Evolutionary conservation across 2,888 invertebrate genomes (phyloP), one percentile per base, ranked within the genome.

Genomic region (Automeris io): DNA sequence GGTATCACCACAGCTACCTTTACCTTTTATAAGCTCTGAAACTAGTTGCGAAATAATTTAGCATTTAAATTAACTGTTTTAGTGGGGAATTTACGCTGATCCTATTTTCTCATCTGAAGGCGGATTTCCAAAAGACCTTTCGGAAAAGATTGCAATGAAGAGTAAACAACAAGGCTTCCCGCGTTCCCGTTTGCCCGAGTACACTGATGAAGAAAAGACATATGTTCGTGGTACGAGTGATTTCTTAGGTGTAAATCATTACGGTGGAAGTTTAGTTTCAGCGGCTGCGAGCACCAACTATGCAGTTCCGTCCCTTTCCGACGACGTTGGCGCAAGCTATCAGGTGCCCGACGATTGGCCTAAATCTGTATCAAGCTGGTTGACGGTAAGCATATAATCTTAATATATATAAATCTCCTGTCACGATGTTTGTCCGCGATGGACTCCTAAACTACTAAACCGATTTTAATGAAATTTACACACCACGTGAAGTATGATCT

Each of bases 181-280:
- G 0, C 47, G 64, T 25, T 87, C 88, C 1, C 64, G 87, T 2
- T 52, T 88, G 26, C 79, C 83, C 1, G 54, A 55, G 23, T 83
- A 88, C 43, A 76, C 79, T 0, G 52, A 61, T 9, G 69, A 76
- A 33, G 83, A 88, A 63, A 57, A 49, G 3, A 42, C 46, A 0
- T 59, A 62, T 2, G 60, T 70, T 1, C 62, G 50, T 24, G 80
- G 79, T 1, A 47, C 71, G 1, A 47, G 56, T 2, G 81, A 80
- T 41, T 81, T 72, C 56, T 65, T 74, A 12, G 76, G 92, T 2
- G 69, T 94, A 2, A 94, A 93, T 54, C 88, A 91, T 42, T 94
- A 94, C 59, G 88, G 90, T 0, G 70, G 88, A 0, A 62, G 18
- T 1, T 42, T 62, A 1, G 41, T 71, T 18, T 70, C 74, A 0